A percentile compares a stretch with the other conserved stretches of the same genome.
Conservation (phyloP, 2,113 vertebrate species). For the Bostrychus sinensis region DNA sequence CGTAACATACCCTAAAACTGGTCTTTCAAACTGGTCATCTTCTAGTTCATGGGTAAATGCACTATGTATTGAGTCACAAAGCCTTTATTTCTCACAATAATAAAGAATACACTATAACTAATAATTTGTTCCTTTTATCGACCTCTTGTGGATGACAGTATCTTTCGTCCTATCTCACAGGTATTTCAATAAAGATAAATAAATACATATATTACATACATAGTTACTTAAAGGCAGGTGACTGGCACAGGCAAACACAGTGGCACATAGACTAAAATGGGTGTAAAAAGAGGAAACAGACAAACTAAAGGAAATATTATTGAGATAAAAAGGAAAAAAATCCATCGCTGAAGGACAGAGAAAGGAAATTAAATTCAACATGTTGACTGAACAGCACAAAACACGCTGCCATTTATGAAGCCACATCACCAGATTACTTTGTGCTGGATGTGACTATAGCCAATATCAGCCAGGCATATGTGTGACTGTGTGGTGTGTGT, state of each 20-base stretch:
- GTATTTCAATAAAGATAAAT: no score
- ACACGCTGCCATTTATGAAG: constrained; percentile 43
- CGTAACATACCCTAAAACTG: no score
- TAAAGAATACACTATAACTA: no score
- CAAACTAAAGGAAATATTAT: constrained; percentile 37
- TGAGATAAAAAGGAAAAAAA: constrained; percentile 18
- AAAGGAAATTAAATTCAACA: constrained; percentile 62
- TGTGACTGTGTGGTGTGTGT: constrained; percentile 16
- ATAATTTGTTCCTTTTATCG: no score
- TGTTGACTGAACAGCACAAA: constrained; percentile 53
- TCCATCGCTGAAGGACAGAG: constrained; percentile 38
- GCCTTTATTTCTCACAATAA: no score
- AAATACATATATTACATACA: background rate
- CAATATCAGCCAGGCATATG: constrained; percentile 42
- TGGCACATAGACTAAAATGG: constrained; percentile 7
- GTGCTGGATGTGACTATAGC: constrained; percentile 40
- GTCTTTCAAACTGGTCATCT: no score
- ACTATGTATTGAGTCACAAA: no score
- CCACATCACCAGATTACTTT: constrained; percentile 42
- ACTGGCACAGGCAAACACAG: constrained; percentile 23
- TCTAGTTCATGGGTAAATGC: no score
- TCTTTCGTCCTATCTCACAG: no score
- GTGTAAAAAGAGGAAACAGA: constrained; percentile 14
- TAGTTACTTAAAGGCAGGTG: background rate
- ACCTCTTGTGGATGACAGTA: no score